Evolutionary conservation across 2,113 vertebrate species (phyloP), one percentile per base, ranked within the genome.

Genomic region (Oenanthe oenanthe): DNA sequence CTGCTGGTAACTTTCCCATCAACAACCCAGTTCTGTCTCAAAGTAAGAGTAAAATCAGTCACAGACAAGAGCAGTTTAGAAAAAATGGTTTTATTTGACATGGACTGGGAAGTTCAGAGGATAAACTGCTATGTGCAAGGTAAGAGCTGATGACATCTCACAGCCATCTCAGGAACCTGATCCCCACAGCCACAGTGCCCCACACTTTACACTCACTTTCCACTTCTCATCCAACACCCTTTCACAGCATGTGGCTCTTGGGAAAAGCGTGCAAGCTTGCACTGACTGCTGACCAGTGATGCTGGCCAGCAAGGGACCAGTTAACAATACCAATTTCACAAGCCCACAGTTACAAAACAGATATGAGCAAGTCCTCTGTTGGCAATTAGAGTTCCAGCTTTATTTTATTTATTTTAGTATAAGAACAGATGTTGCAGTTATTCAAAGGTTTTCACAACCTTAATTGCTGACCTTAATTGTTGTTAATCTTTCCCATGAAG

Each of bases 391-490:
- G 43, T 42, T 54, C 38, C 68, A 95, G 65, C 53, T 81, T 93
- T 92, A 73, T 93, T 96, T 95, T 87, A 95, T 89, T 96, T 93
- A 93, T 95, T 94, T 32, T 71, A 91, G 65, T 57, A 38, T 72
- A 91, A 94, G 47, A 94, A 79, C 93, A 94, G 92, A 95, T 91
- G 92, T 77, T 92, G 93, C 85, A 94, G 90, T 88, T 95, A 92
- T 93, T 90, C 24, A 6, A 83, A 92, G 75, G 71, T 96, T 96
- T 96, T 95, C 86, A 95, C 80, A 93, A 95, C 84, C 80, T 89
- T 95, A 96, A 95, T 88, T 92, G 78, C 86, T 93, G 92, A 92
- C 92, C 63, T 94, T 93, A 95, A 93, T 80, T 95, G 85, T 94
- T 79, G 83, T 42, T 95, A 92, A 95, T 94, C 94, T 92, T 92